A percentile compares a stretch with the other conserved stretches of the same genome.
These are phyloP conservation scores for Amphipoea oculea DNA, from an alignment of 2,888 invertebrate genomes.

Conservation along the genomic window DNA sequence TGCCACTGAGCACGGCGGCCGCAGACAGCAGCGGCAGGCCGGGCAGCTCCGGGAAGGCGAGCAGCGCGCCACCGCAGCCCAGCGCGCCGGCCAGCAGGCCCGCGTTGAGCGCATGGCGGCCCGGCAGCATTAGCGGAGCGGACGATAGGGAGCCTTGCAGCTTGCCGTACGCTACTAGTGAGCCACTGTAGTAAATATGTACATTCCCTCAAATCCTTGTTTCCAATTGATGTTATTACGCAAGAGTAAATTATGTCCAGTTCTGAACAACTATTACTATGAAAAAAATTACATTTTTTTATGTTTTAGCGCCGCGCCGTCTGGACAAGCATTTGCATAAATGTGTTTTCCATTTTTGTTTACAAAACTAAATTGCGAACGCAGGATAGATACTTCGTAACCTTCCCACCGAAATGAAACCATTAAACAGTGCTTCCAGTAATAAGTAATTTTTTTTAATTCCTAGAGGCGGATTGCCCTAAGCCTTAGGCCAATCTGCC, in stretches of 20 bases:
- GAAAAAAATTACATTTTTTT: no score
- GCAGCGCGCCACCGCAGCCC: constrained; percentile 93
- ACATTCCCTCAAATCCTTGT: not conserved
- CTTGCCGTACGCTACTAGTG: constrained; percentile 97
- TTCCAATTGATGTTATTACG: not conserved
- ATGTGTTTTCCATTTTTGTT: not conserved
- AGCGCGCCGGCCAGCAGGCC: constrained; percentile 92
- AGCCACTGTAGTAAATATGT: constrained; percentile 91
- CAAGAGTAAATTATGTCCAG: not conserved
- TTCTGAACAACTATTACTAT: not conserved
- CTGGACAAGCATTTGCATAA: not conserved
- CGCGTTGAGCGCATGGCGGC: constrained; percentile 94
- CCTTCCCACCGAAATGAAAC: not conserved
- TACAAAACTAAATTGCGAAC: not conserved
- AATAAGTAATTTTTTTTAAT: not conserved
- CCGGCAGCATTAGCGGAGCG: constrained; percentile 95
- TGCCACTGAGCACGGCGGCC: constrained; percentile 94
- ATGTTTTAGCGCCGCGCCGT: no score
- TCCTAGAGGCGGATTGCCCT: not conserved
- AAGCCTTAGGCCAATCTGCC: not conserved
- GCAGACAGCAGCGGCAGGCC: constrained; percentile 94
- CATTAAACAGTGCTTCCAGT: not conserved
- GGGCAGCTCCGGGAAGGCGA: constrained; percentile 91
- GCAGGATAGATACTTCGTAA: not conserved
- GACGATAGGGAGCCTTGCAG: constrained; percentile 95